Conservation (phyloP, 2,888 invertebrate species). For the Elysia crispata region DNA sequence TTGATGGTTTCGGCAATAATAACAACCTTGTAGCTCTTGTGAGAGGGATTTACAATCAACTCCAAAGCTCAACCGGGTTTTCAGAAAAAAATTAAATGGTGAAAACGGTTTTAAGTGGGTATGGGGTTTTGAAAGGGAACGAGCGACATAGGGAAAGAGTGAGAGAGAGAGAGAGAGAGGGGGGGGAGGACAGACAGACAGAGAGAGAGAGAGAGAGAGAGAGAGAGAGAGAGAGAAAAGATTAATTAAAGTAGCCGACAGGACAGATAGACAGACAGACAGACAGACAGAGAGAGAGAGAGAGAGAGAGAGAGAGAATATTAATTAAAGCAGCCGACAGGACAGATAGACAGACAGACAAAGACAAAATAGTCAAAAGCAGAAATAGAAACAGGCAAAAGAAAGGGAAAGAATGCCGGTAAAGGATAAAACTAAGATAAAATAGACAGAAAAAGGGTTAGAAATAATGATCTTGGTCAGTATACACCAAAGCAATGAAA, state of each 20-base stretch:
- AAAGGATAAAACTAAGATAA: background rate
- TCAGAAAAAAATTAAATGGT: no score
- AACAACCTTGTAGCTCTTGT: no score
- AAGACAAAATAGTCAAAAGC: background rate
- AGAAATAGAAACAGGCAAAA: background rate
- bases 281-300: background rate
- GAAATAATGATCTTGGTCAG: no score
- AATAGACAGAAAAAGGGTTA: background rate
- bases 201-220: slow-evolving; percentile 13
- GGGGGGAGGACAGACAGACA: background rate
- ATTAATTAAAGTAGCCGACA: no score
- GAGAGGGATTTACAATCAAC: no score
- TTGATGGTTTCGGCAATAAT: no score
- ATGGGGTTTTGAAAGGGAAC: background rate
- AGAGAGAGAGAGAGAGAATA: background rate
- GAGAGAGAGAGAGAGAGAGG: background rate
- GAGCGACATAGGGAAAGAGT: background rate
- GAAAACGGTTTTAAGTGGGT: no score
- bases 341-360: background rate
- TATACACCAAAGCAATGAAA: no score
- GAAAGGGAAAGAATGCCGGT: background rate
- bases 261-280: background rate
- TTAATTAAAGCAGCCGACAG: no score
- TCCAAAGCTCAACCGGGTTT: no score
- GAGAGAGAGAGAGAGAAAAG: background rate